These are phyloP conservation scores for Notolepis coatsorum DNA, from an alignment of 2,797 vertebrate species.

Conservation along the genomic window DNA sequence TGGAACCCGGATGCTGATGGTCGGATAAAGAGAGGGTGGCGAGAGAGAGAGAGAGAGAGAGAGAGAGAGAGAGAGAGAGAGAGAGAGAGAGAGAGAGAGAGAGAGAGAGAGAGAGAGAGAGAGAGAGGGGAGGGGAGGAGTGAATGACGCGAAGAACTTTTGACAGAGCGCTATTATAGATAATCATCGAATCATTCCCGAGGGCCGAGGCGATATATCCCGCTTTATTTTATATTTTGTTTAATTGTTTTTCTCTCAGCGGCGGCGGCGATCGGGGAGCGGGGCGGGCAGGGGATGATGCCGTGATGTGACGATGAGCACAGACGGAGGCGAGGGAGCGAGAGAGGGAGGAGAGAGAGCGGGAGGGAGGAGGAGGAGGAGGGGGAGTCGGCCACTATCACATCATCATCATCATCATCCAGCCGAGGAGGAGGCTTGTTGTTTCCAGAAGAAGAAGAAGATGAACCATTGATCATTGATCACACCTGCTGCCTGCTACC, in stretches of 20 bases:
- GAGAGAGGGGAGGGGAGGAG: constrained; percentile 36
- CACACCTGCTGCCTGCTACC: no score
- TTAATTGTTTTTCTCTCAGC: neutral
- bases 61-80: constrained; percentile 29
- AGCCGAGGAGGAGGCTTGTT: constrained; percentile 70
- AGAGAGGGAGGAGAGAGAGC: constrained; percentile 41
- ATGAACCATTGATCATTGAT: constrained; percentile 24
- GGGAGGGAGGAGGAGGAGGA: constrained; percentile 16
- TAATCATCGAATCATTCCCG: neutral
- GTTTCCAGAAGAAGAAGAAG: constrained; percentile 64
- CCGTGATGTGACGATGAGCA: constrained; percentile 68
- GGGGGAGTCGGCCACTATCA: constrained; percentile 51
- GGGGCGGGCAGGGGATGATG: constrained; percentile 60
- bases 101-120: constrained; percentile 37
- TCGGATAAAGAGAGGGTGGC: constrained; percentile 62
- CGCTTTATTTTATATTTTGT: neutral
- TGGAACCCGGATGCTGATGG: constrained; percentile 86
- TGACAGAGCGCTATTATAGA: constrained; percentile 14
- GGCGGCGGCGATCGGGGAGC: neutral
- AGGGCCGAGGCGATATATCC: neutral
- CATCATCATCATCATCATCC: no score
- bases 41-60: constrained; percentile 42
- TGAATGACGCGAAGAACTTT: constrained; percentile 19
- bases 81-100: constrained; percentile 40
- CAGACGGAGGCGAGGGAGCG: constrained; percentile 54